These are phyloP conservation scores for Buceros bicornis DNA, from an alignment of 2,797 vertebrate species.

Conservation along the genomic window DNA sequence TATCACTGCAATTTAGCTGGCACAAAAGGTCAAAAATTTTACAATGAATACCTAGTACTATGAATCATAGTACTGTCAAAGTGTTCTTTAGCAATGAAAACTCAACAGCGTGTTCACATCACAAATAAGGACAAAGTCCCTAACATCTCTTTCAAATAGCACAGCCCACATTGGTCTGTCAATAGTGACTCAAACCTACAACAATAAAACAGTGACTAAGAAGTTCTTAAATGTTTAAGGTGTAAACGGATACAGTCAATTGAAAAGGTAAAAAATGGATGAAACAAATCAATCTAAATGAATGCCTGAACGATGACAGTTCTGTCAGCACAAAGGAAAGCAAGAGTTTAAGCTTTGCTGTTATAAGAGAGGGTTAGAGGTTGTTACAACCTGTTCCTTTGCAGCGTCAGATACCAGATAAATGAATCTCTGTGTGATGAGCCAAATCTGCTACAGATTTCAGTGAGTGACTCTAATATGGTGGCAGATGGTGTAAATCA, in stretches of 20 bases:
- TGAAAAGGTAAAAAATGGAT: not conserved
- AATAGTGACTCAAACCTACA: not conserved
- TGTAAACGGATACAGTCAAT: not conserved
- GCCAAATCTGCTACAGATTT: conserved; percentile 35
- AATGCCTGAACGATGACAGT: not conserved
- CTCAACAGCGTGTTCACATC: not conserved
- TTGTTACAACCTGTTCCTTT: not conserved
- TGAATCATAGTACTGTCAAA: not conserved
- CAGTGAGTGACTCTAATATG: conserved; percentile 16
- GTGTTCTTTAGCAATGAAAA: not conserved
- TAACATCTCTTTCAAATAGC: not conserved
- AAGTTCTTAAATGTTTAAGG: not conserved
- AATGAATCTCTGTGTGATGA: conserved; percentile 19
- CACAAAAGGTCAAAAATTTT: not conserved
- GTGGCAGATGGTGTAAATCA: conserved; percentile 58
- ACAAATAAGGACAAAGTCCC: not conserved
- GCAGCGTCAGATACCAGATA: not conserved
- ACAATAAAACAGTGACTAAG: not conserved
- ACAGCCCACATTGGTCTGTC: not conserved
- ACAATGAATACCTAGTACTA: not conserved
- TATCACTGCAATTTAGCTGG: not conserved
- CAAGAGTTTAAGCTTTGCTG: not conserved
- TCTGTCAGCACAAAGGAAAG: not conserved
- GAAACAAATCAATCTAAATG: not conserved
- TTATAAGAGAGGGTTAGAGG: not conserved